Evolutionary conservation across 2,113 vertebrate species (phyloP), one percentile per base, ranked within the genome.

Genomic region (Zosterops japonicus): DNA sequence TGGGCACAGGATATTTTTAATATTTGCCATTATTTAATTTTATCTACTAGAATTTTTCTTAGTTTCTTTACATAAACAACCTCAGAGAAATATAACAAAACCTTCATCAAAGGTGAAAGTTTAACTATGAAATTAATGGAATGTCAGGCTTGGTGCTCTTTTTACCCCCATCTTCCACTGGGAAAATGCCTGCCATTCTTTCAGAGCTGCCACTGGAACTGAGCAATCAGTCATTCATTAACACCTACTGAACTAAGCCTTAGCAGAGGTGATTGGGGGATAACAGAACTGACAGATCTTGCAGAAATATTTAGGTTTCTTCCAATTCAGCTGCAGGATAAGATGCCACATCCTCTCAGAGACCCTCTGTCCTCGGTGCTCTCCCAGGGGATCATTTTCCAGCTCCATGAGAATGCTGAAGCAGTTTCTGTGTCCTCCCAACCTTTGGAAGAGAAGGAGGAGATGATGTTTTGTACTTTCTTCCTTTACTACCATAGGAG

Each of bases 111-210:
- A 88, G 23, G 12, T 46, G 35, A 17, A 53, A 86, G 22, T 29
- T 81, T 31, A 57, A n/a, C 42, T 83, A 65, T 61, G 17, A 74
- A 72, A 61, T 81, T 8, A 84, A 11, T 50, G 64, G 33, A 77
- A 70, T 6, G 5, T 31, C 24, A 50, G 27, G 25, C 17, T 82
- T 47, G 63, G 8, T 76, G 11, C 24, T 39, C 29, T 24, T 25
- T 33, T 5, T 0, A 2, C 6, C 11, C 2, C 21, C 23, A 5
- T 5, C 6, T n/a, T 6, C 25, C 28, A 18, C 12, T 72, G 60
- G 55, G 63, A 75, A 78, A 88, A 39, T 16, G 5, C 10, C 23
- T 90, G 52, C 55, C 4, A 16, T n/a, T 72, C 28, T 42, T 64
- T 59, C 35, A 55, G 36, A 78, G 29, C 49, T 86, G 46, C 29